Evolutionary conservation across 2,113 vertebrate genomes (phyloP).

Genomic region (Paramormyrops kingsleyae): DNA sequence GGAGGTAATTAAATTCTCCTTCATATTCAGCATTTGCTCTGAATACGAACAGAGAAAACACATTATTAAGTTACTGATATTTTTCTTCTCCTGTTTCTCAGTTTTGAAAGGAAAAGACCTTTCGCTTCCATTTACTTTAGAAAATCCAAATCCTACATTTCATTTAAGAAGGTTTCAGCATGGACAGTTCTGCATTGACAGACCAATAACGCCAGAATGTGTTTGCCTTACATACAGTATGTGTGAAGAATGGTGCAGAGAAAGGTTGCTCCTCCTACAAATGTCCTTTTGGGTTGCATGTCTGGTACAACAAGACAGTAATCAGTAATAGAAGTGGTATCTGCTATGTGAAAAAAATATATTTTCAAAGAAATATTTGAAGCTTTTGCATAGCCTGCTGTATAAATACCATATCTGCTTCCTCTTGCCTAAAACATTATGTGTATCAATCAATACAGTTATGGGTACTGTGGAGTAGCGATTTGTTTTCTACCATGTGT

Average conservation of each 20-base stretch:
- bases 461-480: not conserved
- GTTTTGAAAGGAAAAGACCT: not conserved
- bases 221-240: not conserved
- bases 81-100: not conserved
- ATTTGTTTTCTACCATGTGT: not conserved
- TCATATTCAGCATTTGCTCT: not conserved
- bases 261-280: not conserved
- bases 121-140: not conserved
- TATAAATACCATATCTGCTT: not conserved
- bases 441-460: not conserved
- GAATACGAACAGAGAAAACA: not conserved
- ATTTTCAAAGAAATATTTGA: not conserved
- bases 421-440: not conserved
- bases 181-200: not conserved
- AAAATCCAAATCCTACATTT: not conserved
- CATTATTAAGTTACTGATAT: not conserved
- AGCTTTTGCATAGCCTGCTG: not conserved
- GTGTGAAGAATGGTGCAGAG: not conserved
- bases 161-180: not conserved
- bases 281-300: not conserved
- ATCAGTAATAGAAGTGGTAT: not conserved
- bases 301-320: not conserved
- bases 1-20: slow-evolving; percentile 2
- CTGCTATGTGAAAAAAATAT: not conserved
- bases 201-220: not conserved